Evolutionary conservation across 2,888 invertebrate species (phyloP).

Genomic region (Eumacrocentrus americanus): DNA sequence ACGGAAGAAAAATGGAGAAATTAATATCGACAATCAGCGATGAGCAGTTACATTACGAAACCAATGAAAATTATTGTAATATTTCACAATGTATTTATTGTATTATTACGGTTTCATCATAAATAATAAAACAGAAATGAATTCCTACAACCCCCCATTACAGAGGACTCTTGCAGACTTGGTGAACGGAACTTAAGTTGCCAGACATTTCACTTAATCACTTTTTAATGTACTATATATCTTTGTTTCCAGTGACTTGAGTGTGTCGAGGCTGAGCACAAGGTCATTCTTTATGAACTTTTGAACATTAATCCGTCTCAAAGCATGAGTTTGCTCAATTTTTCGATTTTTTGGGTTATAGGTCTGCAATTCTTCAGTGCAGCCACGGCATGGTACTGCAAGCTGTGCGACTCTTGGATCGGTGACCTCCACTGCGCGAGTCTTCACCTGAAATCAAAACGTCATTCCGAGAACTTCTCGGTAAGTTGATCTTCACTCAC

Average conservation of each 20-base stretch:
- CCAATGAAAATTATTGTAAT: constrained; percentile 22
- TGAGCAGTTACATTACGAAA: background rate
- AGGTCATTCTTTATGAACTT: constrained; percentile 60
- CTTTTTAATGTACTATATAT: constrained; percentile 40
- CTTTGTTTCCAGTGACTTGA: constrained; percentile 57
- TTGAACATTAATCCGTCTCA: constrained; percentile 44
- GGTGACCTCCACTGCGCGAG: constrained; percentile 89
- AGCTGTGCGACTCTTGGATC: constrained; percentile 85
- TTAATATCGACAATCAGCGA: constrained; percentile 29
- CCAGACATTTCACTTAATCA: constrained; percentile 22
- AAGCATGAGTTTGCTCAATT: constrained; percentile 41
- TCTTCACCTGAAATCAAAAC: constrained; percentile 79
- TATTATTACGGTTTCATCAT: background rate
- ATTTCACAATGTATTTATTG: constrained; percentile 27
- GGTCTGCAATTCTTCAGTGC: constrained; percentile 88
- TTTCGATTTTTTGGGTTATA: constrained; percentile 59
- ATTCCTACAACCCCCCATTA: background rate
- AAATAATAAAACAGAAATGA: background rate
- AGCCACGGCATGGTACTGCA: constrained; percentile 88
- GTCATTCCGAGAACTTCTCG: constrained; percentile 80
- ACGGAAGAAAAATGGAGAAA: background rate
- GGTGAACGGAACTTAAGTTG: constrained; percentile 13
- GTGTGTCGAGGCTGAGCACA: constrained; percentile 56
- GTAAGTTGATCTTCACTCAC: constrained; percentile 64
- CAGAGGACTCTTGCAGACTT: constrained; percentile 14